These are phyloP conservation scores for Ptychobarbus kaznakovi DNA, from an alignment of 2,797 vertebrate species.

Conservation along the genomic window DNA sequence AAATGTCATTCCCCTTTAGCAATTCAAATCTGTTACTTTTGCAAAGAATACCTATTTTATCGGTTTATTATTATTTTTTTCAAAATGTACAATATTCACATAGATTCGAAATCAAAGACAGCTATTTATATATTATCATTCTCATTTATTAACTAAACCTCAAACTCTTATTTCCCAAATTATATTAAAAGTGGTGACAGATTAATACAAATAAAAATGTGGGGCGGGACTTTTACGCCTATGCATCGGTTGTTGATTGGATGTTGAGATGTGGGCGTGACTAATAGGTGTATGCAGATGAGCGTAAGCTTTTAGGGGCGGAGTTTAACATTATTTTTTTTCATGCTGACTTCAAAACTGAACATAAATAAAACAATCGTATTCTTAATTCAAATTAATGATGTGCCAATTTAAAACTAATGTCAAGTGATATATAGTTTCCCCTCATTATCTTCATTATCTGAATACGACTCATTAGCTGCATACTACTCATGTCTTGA, in stretches of 20 bases:
- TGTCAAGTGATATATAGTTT: constrained; percentile 22
- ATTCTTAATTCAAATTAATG: constrained; percentile 40
- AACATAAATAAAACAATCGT: not conserved
- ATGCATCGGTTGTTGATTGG: too few species aligned
- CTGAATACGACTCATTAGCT: not conserved
- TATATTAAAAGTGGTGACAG: too few species aligned
- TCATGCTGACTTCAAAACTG: not conserved
- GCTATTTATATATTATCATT: not conserved
- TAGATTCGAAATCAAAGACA: not conserved
- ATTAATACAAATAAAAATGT: too few species aligned
- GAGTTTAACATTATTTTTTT: not conserved
- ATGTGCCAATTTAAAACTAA: constrained; percentile 42
- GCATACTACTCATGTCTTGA: not conserved
- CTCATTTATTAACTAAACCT: not conserved
- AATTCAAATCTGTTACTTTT: too few species aligned
- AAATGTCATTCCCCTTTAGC: too few species aligned
- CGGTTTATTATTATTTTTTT: too few species aligned
- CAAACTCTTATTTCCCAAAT: not conserved
- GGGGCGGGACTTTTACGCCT: too few species aligned
- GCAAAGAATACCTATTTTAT: too few species aligned
- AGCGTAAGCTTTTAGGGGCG: too few species aligned
- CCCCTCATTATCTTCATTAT: constrained; percentile 7
- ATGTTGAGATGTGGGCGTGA: too few species aligned
- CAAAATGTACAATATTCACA: too few species aligned
- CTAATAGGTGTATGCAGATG: too few species aligned